Conservation (phyloP, 1,140 invertebrate genomes). For the Nixonia krombeini region DNA sequence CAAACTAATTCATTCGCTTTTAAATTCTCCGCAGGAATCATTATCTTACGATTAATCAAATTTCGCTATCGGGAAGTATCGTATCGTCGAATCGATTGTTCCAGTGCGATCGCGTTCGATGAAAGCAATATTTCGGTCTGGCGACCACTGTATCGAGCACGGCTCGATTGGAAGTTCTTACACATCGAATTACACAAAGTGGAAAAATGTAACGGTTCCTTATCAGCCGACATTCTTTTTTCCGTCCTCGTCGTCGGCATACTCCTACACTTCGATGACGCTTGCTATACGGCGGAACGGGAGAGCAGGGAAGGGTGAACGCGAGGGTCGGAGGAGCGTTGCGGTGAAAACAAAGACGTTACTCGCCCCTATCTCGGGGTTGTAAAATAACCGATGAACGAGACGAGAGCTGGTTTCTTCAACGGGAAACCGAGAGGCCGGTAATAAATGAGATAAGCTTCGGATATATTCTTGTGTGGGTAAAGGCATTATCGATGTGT, state of each 20-base stretch:
- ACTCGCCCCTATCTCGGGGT: conserved; percentile 64
- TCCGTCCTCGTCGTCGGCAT: conserved; percentile 5
- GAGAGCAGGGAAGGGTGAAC: conserved; percentile 19
- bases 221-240: conserved; percentile 20
- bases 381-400: conserved; percentile 71
- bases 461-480: conserved; percentile 55
- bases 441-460: conserved; percentile 69
- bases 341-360: conserved; percentile 72
- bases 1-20: no score
- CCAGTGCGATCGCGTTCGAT: no score
- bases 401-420: conserved; percentile 54
- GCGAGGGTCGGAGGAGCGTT: conserved; percentile 48
- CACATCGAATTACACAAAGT: conserved; percentile 13
- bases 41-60: no score
- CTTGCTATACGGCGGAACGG: conserved; percentile 8
- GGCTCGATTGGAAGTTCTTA: no score
- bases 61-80: no score
- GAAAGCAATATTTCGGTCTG: not conserved
- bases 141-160: not conserved
- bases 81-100: no score
- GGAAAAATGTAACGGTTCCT: conserved; percentile 16
- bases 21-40: no score
- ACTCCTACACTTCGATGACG: conserved; percentile 29
- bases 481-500: conserved; percentile 57
- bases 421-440: conserved; percentile 31